Conservation (phyloP, 2,113 vertebrate species). For the Bubo blakistoni region DNA sequence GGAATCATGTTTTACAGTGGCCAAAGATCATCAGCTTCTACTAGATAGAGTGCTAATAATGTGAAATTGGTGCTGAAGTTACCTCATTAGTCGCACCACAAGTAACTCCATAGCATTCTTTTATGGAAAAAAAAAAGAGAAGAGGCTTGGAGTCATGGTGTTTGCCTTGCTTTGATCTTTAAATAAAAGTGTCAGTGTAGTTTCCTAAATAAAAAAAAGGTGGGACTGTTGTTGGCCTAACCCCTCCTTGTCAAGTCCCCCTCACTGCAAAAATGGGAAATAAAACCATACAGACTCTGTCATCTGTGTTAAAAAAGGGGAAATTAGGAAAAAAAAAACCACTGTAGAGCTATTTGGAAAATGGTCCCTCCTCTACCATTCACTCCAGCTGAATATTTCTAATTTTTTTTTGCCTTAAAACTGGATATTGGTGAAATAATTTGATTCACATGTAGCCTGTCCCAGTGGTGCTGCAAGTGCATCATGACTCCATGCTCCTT, state of each 20-base stretch:
- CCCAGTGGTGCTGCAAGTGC: not conserved
- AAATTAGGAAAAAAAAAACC: not conserved
- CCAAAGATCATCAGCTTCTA: conserved; percentile 56
- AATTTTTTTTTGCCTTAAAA: not conserved
- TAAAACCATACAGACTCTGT: not conserved
- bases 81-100: conserved; percentile 43
- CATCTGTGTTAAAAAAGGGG: not conserved
- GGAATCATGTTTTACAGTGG: conserved; percentile 61
- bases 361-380: not conserved
- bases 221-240: not conserved
- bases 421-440: not conserved
- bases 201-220: not conserved
- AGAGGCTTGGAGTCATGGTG: not conserved
- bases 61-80: conserved; percentile 46
- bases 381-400: not conserved
- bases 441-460: not conserved
- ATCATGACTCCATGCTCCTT: not conserved
- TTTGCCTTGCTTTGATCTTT: conserved; percentile 38
- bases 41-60: conserved; percentile 43
- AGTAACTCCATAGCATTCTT: not conserved
- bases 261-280: not conserved
- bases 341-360: not conserved
- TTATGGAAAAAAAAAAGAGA: not conserved
- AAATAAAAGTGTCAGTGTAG: conserved; percentile 10
- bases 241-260: not conserved